Conservation (phyloP, 2,888 invertebrate species). For the Drosophila parthenogenetica region DNA sequence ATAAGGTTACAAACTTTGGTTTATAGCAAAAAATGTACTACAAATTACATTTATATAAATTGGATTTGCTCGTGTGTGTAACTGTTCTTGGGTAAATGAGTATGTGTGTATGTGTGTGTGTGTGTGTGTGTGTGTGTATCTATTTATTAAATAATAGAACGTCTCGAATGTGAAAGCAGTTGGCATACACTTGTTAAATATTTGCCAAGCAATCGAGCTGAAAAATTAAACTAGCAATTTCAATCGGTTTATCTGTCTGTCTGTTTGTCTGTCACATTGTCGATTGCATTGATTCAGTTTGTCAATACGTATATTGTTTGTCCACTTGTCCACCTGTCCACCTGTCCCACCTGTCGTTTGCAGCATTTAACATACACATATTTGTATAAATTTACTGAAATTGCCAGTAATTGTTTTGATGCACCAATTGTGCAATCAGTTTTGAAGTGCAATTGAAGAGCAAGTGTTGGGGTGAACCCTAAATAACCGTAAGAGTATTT, state of each 20-base stretch:
- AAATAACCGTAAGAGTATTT: constrained; percentile 19
- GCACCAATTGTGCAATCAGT: constrained; percentile 41
- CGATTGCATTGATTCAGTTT: background rate
- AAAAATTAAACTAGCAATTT: constrained; percentile 75
- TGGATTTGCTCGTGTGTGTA: constrained; percentile 46
- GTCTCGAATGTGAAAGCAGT: constrained; percentile 63
- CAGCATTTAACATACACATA: constrained; percentile 1
- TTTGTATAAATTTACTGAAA: constrained; percentile 21
- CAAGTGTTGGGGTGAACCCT: constrained; percentile 29
- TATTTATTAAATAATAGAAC: constrained; percentile 58
- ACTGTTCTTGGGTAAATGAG: constrained; percentile 18
- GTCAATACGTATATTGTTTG: constrained; percentile 19
- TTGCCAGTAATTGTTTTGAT: constrained; percentile 44
- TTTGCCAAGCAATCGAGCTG: constrained; percentile 75
- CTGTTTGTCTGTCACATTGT: constrained; percentile 4
- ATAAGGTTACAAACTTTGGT: constrained; percentile 54
- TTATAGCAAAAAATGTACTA: constrained; percentile 62
- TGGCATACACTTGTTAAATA: constrained; percentile 59
- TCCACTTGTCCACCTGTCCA: constrained; percentile 2
- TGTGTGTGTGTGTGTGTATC: constrained; percentile 28
- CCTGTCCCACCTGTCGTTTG: constrained; percentile 11
- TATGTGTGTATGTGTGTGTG: constrained; percentile 9
- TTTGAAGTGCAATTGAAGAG: constrained; percentile 29
- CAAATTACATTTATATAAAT: constrained; percentile 68
- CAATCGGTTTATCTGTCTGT: constrained; percentile 63